These are phyloP conservation scores for Trichomycterus rosablanca DNA, from an alignment of 2,113 vertebrate species.

Conservation along the genomic window DNA sequence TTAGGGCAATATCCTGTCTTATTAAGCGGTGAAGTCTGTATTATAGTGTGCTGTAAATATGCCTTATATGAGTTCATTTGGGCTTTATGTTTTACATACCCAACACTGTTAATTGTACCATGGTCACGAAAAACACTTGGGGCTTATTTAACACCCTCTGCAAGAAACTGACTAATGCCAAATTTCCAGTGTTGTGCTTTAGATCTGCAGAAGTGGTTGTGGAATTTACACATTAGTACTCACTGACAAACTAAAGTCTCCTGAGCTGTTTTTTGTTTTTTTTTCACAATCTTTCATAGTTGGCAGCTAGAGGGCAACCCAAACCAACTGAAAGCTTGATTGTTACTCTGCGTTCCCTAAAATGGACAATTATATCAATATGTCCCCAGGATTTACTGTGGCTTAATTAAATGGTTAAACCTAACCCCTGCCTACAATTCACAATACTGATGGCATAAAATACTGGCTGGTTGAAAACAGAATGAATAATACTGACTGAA, in stretches of 20 bases:
- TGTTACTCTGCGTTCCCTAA: conserved; percentile 33
- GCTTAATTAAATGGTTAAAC: background rate
- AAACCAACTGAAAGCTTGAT: conserved; percentile 54
- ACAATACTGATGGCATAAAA: background rate
- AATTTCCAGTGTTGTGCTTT: background rate
- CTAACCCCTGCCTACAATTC: background rate
- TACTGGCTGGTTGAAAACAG: too few relatives aligned
- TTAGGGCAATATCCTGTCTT: conserved; percentile 51
- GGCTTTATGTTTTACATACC: background rate
- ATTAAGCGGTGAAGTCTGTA: conserved; percentile 40
- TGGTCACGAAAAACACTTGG: background rate
- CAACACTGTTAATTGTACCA: background rate
- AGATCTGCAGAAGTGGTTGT: background rate
- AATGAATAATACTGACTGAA: too few relatives aligned
- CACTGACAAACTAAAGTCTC: background rate
- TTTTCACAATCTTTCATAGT: conserved; percentile 38
- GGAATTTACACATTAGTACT: background rate
- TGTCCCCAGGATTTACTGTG: background rate
- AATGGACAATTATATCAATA: conserved; percentile 46
- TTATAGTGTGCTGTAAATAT: background rate
- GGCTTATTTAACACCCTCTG: background rate
- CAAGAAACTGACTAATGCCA: background rate
- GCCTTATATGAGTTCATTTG: background rate
- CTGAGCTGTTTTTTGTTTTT: conserved; percentile 37
- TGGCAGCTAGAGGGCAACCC: conserved; percentile 77